Evolutionary conservation across 2,797 vertebrate species (phyloP).

Genomic region (Spea hammondii): DNA sequence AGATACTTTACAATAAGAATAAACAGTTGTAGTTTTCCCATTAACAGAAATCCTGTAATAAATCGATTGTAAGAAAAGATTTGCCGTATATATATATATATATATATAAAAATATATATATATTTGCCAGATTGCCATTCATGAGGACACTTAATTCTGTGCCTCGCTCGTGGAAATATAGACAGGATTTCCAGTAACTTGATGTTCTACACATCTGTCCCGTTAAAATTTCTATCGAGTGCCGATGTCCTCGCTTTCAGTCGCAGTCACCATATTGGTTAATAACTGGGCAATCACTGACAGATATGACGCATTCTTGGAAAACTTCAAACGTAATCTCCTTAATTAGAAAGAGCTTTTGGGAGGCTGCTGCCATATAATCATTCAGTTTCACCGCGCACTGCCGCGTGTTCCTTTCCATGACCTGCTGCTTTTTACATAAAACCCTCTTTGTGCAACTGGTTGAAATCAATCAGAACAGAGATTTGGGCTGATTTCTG

Average conservation of each 20-base stretch:
- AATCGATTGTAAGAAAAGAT: background rate
- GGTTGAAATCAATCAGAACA: slow-evolving; percentile 38
- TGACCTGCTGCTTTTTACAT: slow-evolving; percentile 27
- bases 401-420: slow-evolving; percentile 20
- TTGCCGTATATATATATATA: background rate
- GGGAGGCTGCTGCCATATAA: slow-evolving; percentile 28
- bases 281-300: slow-evolving; percentile 41
- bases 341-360: slow-evolving; percentile 44
- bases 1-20: background rate
- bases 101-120: background rate
- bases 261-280: slow-evolving; percentile 40
- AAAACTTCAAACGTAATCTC: slow-evolving; percentile 45
- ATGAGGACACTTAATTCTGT: background rate
- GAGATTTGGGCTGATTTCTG: slow-evolving; percentile 30
- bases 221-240: slow-evolving; percentile 25
- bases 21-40: background rate
- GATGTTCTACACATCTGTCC: slow-evolving; percentile 21
- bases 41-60: background rate
- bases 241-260: slow-evolving; percentile 23
- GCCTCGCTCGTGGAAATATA: background rate
- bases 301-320: slow-evolving; percentile 43
- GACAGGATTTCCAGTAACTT: background rate
- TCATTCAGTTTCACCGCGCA: slow-evolving; percentile 34
- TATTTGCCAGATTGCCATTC: background rate
- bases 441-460: slow-evolving; percentile 35